Evolutionary conservation across 2,797 vertebrate genomes (phyloP), one percentile per base, ranked within the genome.

Genomic region (Enteromius treurensis): DNA sequence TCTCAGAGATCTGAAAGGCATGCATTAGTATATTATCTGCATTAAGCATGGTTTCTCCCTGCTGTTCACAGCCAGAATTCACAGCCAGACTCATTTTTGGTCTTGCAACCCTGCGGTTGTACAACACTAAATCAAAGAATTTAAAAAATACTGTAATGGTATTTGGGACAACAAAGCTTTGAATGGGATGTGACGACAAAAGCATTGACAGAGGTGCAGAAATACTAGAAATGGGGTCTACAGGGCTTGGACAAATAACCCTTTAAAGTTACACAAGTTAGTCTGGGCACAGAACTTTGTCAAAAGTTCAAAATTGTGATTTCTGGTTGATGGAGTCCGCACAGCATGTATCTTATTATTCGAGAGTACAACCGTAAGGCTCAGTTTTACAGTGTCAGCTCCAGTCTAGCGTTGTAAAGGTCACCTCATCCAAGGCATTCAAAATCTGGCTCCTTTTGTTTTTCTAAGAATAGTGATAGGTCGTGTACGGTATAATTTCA

Each of bases 401-500:
- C 23, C 55, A 49, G n/a, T 70, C 45, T 23, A 37, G 32, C 15
- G 4, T 11, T 75, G 15, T 75, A 69, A 77, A 80, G 49, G 71
- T 85, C 71, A 76, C 62, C 5, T 37, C 60, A 68, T 17, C 21
- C 10, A 58, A 23, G 23, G 40, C 15, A 4, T 77, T 21, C 13
- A 21, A 60, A 80, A 71, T 69, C n/a, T 11, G 42, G 0, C 15
- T 40, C 32, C 15, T 53, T 58, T 62, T 49, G 26, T 42, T 81
- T 47, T 74, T 81, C 51, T 65, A 19, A 81, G 32, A 77, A 51
- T 49, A 81, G 42, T 3, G 60, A 51, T 13, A 21, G 71, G 21
- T 67, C 1, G 6, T 45, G 62, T 49, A 29, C 6, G 19, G 4
- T 13, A 23, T 42, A 23, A 58, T 68, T 58, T 68, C 26, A 34